Evolutionary conservation across 2,113 vertebrate species (phyloP).

Genomic region (Butorides virescens): DNA sequence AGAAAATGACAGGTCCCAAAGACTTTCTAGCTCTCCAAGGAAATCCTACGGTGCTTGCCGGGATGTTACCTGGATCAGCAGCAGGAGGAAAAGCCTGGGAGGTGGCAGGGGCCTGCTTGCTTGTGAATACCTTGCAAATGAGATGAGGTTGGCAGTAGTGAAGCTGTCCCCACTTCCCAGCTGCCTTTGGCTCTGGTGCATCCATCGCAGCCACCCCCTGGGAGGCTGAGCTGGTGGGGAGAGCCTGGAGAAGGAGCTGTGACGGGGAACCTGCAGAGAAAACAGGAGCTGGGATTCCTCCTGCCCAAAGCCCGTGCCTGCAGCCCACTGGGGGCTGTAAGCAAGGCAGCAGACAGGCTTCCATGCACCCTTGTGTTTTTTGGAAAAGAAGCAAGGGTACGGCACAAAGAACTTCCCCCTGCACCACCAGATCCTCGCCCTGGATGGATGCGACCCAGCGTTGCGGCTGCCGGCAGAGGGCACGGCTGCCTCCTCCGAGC

Average conservation of each 20-base stretch:
- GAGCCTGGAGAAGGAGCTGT: not conserved
- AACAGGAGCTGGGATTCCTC: not conserved
- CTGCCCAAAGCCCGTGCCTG: not conserved
- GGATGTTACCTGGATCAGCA: not conserved
- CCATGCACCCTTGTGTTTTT: not conserved
- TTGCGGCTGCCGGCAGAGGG: not conserved
- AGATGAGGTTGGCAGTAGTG: not conserved
- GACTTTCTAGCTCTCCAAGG: not conserved
- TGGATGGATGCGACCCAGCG: not conserved
- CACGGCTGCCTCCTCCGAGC: not conserved
- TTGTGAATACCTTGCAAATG: not conserved
- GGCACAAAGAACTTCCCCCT: not conserved
- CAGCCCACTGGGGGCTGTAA: not conserved
- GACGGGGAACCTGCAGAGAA: not conserved
- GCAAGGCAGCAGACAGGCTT: not conserved
- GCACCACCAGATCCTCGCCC: not conserved
- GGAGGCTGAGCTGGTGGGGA: not conserved
- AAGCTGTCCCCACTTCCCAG: not conserved
- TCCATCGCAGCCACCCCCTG: not conserved
- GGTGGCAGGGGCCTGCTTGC: not conserved
- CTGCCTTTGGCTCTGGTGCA: not conserved
- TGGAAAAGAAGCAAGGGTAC: not conserved
- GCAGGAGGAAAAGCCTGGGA: not conserved
- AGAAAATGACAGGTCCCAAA: not conserved
- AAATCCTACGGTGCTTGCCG: not conserved